Percentiles rank a stretch among this genome's conserved stretches.
Conservation (phyloP, 2,888 invertebrate genomes). For the Lasius platythorax region DNA sequence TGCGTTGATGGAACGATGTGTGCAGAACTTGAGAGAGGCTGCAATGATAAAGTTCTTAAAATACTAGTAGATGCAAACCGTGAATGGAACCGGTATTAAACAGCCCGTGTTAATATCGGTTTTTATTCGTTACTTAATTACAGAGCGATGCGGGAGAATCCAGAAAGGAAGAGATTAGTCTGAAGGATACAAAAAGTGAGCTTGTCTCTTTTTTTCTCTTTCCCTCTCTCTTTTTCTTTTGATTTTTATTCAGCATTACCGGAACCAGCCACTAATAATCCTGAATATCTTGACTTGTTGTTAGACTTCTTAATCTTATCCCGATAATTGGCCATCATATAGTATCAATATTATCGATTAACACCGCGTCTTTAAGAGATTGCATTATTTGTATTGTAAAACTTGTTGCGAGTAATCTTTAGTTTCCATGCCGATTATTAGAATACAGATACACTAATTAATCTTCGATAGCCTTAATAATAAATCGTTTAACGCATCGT, state of each 20-base stretch:
- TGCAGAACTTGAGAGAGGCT: neutral
- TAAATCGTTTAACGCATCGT: neutral
- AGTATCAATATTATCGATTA: constrained; percentile 40
- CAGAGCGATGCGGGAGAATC: constrained; percentile 53
- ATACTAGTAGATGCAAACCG: constrained; percentile 58
- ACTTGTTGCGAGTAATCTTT: neutral
- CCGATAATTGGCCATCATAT: constrained; percentile 54
- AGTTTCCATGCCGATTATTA: neutral
- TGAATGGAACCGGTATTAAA: constrained; percentile 58
- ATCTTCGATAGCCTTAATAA: neutral
- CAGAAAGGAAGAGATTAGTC: constrained; percentile 64
- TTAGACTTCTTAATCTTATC: constrained; percentile 68
- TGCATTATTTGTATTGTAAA: constrained; percentile 46
- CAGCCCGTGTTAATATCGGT: constrained; percentile 60
- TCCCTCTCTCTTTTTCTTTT: constrained; percentile 5
- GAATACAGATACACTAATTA: neutral
- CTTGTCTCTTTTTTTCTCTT: neutral
- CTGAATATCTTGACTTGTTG: constrained; percentile 55
- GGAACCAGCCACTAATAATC: constrained; percentile 59
- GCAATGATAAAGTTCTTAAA: constrained; percentile 61
- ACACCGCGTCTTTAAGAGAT: neutral
- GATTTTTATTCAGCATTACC: constrained; percentile 17
- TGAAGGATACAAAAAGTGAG: constrained; percentile 1
- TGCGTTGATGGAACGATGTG: neutral
- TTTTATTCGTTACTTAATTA: constrained; percentile 73